Percentiles rank a stretch among this genome's conserved stretches.
These are phyloP conservation scores for Illadopsis cleaveri DNA, from an alignment of 2,113 vertebrate species.

Conservation along the genomic window DNA sequence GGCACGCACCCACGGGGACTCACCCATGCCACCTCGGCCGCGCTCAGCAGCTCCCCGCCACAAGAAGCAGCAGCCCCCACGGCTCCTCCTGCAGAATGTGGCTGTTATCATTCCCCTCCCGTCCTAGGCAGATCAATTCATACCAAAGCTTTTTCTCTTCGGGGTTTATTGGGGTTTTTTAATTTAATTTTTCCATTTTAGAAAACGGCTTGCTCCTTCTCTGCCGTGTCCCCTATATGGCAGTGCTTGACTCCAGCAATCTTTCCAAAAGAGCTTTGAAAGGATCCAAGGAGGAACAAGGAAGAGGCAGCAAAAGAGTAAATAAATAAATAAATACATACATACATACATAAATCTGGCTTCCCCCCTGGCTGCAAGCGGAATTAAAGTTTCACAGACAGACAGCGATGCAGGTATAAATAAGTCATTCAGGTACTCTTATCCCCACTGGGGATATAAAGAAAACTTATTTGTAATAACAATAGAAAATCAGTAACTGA, in stretches of 20 bases:
- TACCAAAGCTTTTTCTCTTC: neutral
- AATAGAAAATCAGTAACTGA: conserved; percentile 37
- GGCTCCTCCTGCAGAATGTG: neutral
- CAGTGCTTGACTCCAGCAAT: neutral
- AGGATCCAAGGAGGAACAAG: neutral
- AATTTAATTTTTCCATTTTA: neutral
- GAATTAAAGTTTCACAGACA: neutral
- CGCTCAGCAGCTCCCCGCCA: rapidly evolving
- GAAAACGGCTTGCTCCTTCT: neutral
- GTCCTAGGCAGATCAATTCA: neutral
- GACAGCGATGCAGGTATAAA: neutral
- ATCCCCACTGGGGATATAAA: neutral
- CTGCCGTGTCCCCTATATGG: rapidly evolving
- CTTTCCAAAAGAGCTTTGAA: neutral
- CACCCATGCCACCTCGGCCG: neutral
- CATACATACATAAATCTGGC: neutral
- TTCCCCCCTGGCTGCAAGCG: neutral
- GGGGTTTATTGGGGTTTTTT: neutral
- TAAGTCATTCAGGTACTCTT: neutral
- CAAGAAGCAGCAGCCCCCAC: neutral
- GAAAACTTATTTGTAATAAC: conserved; percentile 16
- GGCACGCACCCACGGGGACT: rapidly evolving
- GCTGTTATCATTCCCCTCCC: rapidly evolving
- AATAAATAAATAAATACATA: neutral
- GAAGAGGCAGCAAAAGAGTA: neutral